Evolutionary conservation across 2,888 invertebrate species (phyloP).

Genomic region (Oscheius sp.): DNA sequence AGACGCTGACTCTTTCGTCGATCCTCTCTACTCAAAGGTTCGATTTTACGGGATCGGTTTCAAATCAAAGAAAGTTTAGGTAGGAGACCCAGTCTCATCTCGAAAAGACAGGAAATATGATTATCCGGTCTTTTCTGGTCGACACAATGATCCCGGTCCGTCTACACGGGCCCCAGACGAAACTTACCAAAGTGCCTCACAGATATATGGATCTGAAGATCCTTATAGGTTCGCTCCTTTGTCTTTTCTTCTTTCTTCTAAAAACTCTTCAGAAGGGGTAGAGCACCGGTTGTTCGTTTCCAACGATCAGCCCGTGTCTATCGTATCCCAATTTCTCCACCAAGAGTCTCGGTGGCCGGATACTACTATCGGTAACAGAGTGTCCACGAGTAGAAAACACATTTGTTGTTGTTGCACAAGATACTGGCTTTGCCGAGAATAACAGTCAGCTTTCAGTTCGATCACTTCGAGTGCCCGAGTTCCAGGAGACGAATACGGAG

Average conservation of each 20-base stretch:
- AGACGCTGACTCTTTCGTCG: conserved; percentile 65
- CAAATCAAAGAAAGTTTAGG: conserved; percentile 24
- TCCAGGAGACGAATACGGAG: conserved; percentile 38
- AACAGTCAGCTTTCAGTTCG: conserved; percentile 57
- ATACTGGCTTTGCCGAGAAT: neutral
- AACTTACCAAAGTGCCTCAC: conserved; percentile 69
- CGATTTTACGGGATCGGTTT: neutral
- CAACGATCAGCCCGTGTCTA: neutral
- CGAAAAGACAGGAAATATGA: conserved; percentile 57
- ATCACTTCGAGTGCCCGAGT: conserved; percentile 62
- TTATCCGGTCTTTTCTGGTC: conserved; percentile 61
- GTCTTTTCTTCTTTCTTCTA: neutral
- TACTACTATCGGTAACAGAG: conserved; percentile 16
- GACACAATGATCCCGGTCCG: conserved; percentile 32
- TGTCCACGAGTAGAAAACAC: neutral
- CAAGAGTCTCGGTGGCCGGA: conserved; percentile 17
- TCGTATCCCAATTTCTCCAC: conserved; percentile 8
- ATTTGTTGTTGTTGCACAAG: neutral
- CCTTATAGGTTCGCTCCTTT: conserved; percentile 60
- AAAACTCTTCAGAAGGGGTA: neutral
- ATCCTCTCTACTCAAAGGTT: conserved; percentile 68
- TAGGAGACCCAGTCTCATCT: conserved; percentile 44
- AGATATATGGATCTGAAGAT: conserved; percentile 69
- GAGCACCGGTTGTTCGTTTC: conserved; percentile 11
- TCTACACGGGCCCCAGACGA: conserved; percentile 34